Conservation (phyloP, 2,888 invertebrate genomes). For the Harpagoxenus sublaevis region DNA sequence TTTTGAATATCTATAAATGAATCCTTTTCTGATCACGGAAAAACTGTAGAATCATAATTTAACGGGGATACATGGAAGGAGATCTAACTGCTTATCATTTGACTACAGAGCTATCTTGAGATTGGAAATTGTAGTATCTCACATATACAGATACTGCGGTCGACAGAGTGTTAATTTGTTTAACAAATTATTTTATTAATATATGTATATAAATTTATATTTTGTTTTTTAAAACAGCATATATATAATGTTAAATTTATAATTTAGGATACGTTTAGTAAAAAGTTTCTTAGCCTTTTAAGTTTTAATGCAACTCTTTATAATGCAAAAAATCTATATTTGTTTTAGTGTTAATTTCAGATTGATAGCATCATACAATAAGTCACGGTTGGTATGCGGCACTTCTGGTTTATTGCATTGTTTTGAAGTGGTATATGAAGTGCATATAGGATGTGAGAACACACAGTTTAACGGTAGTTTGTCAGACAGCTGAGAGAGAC, state of each 20-base stretch:
- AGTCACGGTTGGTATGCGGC: neutral
- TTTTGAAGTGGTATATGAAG: conserved; percentile 56
- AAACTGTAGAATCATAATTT: too few relatives aligned
- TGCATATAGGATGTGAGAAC: conserved; percentile 45
- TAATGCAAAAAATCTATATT: neutral
- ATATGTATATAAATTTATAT: neutral
- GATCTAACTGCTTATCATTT: too few relatives aligned
- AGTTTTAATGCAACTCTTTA: neutral
- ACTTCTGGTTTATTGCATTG: conserved; percentile 21
- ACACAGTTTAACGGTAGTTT: conserved; percentile 48
- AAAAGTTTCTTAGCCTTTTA: neutral
- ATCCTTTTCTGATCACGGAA: too few relatives aligned
- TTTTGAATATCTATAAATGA: too few relatives aligned
- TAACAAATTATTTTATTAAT: neutral
- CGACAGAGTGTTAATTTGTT: neutral
- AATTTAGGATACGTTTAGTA: neutral
- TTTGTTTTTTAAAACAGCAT: neutral
- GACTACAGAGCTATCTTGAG: too few relatives aligned
- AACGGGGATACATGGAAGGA: too few relatives aligned
- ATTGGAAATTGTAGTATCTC: too few relatives aligned
- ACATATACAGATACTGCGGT: too few relatives aligned
- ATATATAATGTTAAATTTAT: neutral
- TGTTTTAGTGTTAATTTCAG: neutral
- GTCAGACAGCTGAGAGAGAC: conserved; percentile 47
- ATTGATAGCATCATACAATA: neutral